Conservation (phyloP, 2,888 invertebrate genomes). For the Drosophila subquinaria region DNA sequence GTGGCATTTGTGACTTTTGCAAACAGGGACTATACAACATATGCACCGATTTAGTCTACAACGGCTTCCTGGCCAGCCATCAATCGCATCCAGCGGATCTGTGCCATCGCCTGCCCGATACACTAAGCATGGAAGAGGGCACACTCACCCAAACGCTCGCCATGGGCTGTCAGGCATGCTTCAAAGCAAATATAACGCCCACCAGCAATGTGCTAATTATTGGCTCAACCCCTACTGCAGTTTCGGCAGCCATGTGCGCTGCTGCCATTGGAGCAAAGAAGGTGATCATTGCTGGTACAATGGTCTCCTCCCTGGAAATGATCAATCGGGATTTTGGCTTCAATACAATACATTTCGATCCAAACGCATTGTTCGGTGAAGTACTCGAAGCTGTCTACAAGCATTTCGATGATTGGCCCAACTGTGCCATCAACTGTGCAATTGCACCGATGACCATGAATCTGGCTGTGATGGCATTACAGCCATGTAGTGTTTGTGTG, state of each 20-base stretch:
- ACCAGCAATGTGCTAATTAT: slow-evolving; percentile 78
- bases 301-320: slow-evolving; percentile 48
- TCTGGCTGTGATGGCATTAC: slow-evolving; percentile 74
- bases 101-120: slow-evolving; percentile 76
- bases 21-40: slow-evolving; percentile 86
- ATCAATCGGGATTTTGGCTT: slow-evolving; percentile 66
- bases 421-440: slow-evolving; percentile 80
- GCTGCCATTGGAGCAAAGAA: slow-evolving; percentile 75
- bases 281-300: slow-evolving; percentile 69
- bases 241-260: slow-evolving; percentile 78
- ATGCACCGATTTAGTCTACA: slow-evolving; percentile 73
- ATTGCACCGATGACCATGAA: slow-evolving; percentile 79
- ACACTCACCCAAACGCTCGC: slow-evolving; percentile 76
- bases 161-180: slow-evolving; percentile 79
- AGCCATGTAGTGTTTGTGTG: slow-evolving; percentile 75
- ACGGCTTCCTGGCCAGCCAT: slow-evolving; percentile 76
- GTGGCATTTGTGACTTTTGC: slow-evolving; percentile 93
- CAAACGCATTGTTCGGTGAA: slow-evolving; percentile 52
- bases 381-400: slow-evolving; percentile 65
- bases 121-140: slow-evolving; percentile 71
- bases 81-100: slow-evolving; percentile 80
- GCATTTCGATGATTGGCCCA: slow-evolving; percentile 68
- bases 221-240: slow-evolving; percentile 76
- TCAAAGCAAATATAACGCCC: slow-evolving; percentile 69
- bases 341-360: slow-evolving; percentile 61